Evolutionary conservation across 2,797 vertebrate genomes (phyloP).

Genomic region (Buceros bicornis): DNA sequence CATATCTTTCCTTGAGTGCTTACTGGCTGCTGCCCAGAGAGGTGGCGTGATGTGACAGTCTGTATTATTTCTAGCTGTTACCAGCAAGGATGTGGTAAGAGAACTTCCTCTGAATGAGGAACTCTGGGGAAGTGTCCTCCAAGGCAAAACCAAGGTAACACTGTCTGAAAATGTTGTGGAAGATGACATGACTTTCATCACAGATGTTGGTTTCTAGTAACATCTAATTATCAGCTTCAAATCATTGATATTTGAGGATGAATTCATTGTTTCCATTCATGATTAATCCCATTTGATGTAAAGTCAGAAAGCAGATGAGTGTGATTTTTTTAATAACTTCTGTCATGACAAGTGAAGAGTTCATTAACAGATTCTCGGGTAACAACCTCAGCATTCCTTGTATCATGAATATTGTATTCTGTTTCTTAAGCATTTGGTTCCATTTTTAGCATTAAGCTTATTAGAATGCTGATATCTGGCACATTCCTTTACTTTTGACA

Average conservation of each 20-base stretch:
- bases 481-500: neutral
- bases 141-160: neutral
- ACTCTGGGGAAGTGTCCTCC: neutral
- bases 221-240: neutral
- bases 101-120: neutral
- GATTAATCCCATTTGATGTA: neutral
- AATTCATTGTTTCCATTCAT: neutral
- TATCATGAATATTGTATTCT: neutral
- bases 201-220: neutral
- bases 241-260: neutral
- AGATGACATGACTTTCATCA: neutral
- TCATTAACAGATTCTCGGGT: neutral
- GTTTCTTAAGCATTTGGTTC: neutral
- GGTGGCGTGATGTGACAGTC: accelerated
- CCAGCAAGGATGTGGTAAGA: neutral
- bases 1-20: neutral
- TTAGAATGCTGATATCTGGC: neutral
- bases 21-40: neutral
- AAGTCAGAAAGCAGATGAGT: neutral
- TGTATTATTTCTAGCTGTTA: neutral
- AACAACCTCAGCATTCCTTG: neutral
- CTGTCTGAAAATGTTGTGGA: neutral
- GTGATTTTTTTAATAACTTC: neutral
- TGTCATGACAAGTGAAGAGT: neutral
- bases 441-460: neutral